phyloP scores from a whole-genome alignment of 2,113 vertebrate species.

The Oryzias celebensis region DNA sequence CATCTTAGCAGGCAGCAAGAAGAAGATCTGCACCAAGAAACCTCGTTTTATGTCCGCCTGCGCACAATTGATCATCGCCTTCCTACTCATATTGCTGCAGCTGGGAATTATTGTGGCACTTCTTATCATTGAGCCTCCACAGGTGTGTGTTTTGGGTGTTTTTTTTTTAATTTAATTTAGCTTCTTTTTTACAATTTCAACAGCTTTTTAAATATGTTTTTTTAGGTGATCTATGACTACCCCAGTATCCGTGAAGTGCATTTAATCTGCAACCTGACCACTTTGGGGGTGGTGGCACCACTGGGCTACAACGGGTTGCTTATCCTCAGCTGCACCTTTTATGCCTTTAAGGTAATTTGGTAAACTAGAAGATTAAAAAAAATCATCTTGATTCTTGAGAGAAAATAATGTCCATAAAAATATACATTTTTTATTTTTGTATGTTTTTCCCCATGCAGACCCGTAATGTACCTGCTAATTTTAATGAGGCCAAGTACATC shows the following conservation, averaged over 20 bases:
- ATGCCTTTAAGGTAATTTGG: conserved; percentile 87
- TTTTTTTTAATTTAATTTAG: not conserved
- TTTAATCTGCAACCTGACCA: conserved; percentile 96
- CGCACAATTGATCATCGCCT: conserved; percentile 94
- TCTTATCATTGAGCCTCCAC: conserved; percentile 91
- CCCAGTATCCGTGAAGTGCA: conserved; percentile 96
- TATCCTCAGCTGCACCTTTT: conserved; percentile 98
- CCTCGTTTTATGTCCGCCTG: conserved; percentile 99
- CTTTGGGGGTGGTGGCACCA: conserved; percentile 93
- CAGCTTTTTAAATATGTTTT: not conserved
- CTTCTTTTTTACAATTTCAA: not conserved
- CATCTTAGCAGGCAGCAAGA: conserved; percentile 98
- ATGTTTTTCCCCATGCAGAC: conserved; percentile 70
- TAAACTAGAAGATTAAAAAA: not conserved
- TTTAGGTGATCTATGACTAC: conserved; percentile 89
- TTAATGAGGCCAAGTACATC: conserved; percentile 98
- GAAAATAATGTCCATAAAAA: too few species aligned
- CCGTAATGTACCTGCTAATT: conserved; percentile 96
- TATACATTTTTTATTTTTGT: too few species aligned
- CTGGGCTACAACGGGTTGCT: conserved; percentile 97
- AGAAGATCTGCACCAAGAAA: conserved; percentile 99
- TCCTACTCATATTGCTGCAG: conserved; percentile 93
- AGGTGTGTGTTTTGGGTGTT: conserved; percentile 42
- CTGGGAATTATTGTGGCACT: conserved; percentile 94
- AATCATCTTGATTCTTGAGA: too few species aligned